These are phyloP conservation scores for Helleia helle DNA, from an alignment of 2,888 invertebrate genomes.

Conservation along the genomic window DNA sequence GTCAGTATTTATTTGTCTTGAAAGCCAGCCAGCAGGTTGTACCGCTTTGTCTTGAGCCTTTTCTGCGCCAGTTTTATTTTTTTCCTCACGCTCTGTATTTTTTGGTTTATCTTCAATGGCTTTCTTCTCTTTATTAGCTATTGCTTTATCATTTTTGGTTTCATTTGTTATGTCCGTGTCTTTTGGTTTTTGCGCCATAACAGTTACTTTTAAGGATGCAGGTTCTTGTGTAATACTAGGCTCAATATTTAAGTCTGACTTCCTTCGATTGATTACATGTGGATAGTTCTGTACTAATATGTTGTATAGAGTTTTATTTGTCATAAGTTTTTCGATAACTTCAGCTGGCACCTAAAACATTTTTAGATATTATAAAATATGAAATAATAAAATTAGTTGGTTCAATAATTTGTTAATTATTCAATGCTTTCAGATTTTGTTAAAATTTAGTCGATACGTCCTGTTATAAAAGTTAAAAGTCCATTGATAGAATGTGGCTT, in stretches of 20 bases:
- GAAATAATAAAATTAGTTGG: not conserved
- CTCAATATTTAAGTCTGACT: too few species aligned
- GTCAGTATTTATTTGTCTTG: constrained; percentile 69
- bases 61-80: constrained; percentile 6
- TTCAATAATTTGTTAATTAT: too few species aligned
- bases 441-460: too few species aligned
- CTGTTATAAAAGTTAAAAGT: too few species aligned
- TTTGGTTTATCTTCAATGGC: not conserved
- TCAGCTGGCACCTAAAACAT: constrained; percentile 77
- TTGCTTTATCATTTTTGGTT: constrained; percentile 11
- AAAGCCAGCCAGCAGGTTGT: constrained; percentile 34
- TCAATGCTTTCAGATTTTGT: not conserved
- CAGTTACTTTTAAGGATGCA: constrained; percentile 23
- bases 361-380: not conserved
- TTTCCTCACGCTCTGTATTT: not conserved
- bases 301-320: constrained; percentile 78
- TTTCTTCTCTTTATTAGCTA: not conserved
- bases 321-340: constrained; percentile 77
- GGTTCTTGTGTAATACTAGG: constrained; percentile 21
- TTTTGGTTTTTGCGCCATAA: constrained; percentile 25
- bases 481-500: too few species aligned
- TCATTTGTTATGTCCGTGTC: constrained; percentile 9
- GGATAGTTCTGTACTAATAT: constrained; percentile 82
- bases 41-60: not conserved
- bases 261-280: constrained; percentile 73